Evolutionary conservation across 2,888 invertebrate genomes (phyloP), one percentile per base, ranked within the genome.

Genomic region (Calameuta idolon): DNA sequence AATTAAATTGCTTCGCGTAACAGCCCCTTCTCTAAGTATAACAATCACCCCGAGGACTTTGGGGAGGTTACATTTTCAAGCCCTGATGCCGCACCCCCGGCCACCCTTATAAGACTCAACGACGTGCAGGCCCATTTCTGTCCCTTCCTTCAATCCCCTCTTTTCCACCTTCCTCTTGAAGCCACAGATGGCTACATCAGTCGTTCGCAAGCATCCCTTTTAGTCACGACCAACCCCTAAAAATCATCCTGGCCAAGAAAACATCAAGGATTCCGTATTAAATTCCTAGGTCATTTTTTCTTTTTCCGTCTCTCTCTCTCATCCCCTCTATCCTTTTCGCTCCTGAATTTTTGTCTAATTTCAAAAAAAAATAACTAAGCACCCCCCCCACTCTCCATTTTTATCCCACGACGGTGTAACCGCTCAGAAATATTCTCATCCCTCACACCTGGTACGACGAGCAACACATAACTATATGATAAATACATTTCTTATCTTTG

Each of bases 1-100:
- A 77, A 77, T 77, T 74, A 77, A 77, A 77, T 77, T 74, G 37
- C 73, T 68, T 34, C n/a, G 34, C 40, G 15, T 76, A 73, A 74
- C n/a, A 73, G 73, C 76, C 40, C 73, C 11, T 68, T 55, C 68
- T 73, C 34, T 34, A 34, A 33, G 73, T 68, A 77, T 37, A 73
- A 77, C 34, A 77, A 77, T 77, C 73, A 73, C 68, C 55, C 40
- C 55, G 73, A 34, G 73, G 73, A 34, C 40, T 23, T 55, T 23
- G 40, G 23, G 23, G 40, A 55, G 40, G 40, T 55, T 55, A 55
- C 9, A 55, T 23, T 55, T 55, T 55, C 40, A 23, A 55, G 40
- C 40, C 40, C 40, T 23, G 9, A 23, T 23, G 40, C 23, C 40
- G 40, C 40, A 15, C 23, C 40, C 40, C 23, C 23, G 5, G 23